Evolutionary conservation across 2,888 invertebrate species (phyloP), one percentile per base, ranked within the genome.

Genomic region (Meandrusa payeni): DNA sequence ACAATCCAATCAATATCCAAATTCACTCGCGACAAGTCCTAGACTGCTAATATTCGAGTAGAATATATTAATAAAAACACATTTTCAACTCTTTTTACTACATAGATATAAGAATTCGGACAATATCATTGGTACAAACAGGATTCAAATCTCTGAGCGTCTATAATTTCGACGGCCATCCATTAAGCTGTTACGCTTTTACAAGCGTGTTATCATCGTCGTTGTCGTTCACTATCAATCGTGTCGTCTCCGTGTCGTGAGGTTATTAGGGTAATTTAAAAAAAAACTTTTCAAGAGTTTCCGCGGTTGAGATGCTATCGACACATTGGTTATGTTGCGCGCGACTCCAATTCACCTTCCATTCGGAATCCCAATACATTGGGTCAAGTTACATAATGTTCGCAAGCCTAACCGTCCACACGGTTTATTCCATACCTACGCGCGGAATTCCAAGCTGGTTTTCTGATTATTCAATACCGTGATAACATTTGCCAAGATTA

Each of bases 281-380:
- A 51, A 45, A 50, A 57, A 61, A 53, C 62, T 67, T 73, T 69
- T 69, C 62, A 57, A 66, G 54, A 54, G 54, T 69, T 59, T 70
- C 63, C 72, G 70, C 76, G 73, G 66, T 59, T 57, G 64, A 69
- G 78, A 78, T 77, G 60, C 46, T 71, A 78, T 78, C 76, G 55
- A 38, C 45, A 53, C 49, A 55, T 55, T 56, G 52, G 57, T 58
- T 54, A 58, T 57, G 54, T 54, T 49, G 68, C 59, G 65, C 65
- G 62, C 61, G 57, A 60, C 60, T 60, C 48, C 34, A 37, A 50
- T 53, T 41, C 47, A 41, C 39, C 43, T 40, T 52, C 57, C 54
- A 61, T 61, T 55, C 48, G 54, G 64, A 61, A 60, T 68, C 64
- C 65, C 65, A 72, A 73, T 67, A 61, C 61, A 63, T 58, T 61